Evolutionary conservation across 2,888 invertebrate species (phyloP).

Genomic region (Macropis europaea): DNA sequence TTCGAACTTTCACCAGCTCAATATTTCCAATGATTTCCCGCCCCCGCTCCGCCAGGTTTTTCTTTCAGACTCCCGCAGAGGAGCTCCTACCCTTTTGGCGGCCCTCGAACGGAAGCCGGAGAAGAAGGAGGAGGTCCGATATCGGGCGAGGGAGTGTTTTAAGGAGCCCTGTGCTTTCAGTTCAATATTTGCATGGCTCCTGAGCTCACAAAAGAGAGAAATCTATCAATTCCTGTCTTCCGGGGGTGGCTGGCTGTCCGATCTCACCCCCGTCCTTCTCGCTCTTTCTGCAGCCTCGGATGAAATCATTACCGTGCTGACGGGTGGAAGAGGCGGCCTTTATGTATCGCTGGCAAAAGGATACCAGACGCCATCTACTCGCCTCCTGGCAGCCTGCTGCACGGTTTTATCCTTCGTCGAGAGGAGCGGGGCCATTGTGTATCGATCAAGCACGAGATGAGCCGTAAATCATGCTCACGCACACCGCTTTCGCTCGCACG

Average conservation of each 20-base stretch:
- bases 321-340: constrained; percentile 50
- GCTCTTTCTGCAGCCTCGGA: constrained; percentile 38
- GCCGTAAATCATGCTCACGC: constrained; percentile 62
- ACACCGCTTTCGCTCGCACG: constrained; percentile 50
- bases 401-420: constrained; percentile 34
- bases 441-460: constrained; percentile 55
- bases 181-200: constrained; percentile 69
- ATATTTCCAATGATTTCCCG: not conserved
- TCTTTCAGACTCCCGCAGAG: not conserved
- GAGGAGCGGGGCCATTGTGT: constrained; percentile 34
- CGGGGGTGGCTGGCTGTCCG: constrained; percentile 38
- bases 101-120: not conserved
- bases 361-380: constrained; percentile 41
- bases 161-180: constrained; percentile 66
- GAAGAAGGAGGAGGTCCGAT: constrained; percentile 48
- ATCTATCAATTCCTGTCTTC: constrained; percentile 77
- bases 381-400: constrained; percentile 25
- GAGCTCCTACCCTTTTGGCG: not conserved
- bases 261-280: not conserved
- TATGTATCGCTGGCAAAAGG: constrained; percentile 59
- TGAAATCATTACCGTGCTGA: constrained; percentile 67
- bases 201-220: constrained; percentile 67
- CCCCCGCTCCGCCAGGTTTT: not conserved
- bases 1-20: constrained; percentile 13
- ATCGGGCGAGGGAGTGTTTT: constrained; percentile 55